Percentiles rank a stretch among this genome's conserved stretches.
Conservation (phyloP, 1,140 invertebrate genomes). For the Hypothenemus hampei region DNA sequence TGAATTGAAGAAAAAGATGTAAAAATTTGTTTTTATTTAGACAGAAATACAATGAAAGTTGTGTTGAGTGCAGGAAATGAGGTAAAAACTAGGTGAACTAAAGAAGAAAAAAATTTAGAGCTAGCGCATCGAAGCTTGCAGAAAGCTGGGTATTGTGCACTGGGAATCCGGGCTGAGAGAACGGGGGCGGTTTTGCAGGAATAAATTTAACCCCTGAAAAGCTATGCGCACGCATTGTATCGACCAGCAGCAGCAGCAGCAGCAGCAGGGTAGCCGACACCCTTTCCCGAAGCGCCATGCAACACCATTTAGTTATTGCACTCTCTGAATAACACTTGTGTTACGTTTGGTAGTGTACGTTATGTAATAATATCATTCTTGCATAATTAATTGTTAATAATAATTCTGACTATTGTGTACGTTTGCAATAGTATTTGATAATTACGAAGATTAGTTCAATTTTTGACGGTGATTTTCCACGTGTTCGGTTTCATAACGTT, state of each 20-base stretch:
- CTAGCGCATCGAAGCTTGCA: constrained; percentile 18
- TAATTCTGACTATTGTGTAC: constrained; percentile 47
- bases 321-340: constrained; percentile 50
- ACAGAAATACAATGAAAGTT: too few relatives aligned
- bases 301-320: constrained; percentile 49
- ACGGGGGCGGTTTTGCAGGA: constrained; percentile 26
- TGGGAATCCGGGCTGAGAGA: constrained; percentile 25
- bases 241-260: too few relatives aligned
- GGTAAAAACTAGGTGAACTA: constrained; percentile 15
- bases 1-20: too few relatives aligned
- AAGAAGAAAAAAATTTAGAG: constrained; percentile 2
- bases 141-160: constrained; percentile 24
- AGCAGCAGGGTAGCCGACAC: constrained; percentile 43
- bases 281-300: constrained; percentile 42
- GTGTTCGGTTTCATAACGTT: constrained; percentile 42
- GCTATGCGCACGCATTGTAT: constrained; percentile 41
- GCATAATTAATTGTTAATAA: constrained; percentile 48
- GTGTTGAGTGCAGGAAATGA: neutral
- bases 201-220: constrained; percentile 16
- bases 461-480: constrained; percentile 41
- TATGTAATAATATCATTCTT: constrained; percentile 50
- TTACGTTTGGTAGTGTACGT: constrained; percentile 50
- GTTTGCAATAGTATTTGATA: constrained; percentile 45
- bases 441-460: constrained; percentile 43
- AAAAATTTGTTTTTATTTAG: too few relatives aligned